phyloP scores from a whole-genome alignment of 2,113 vertebrate genomes.

The Zeus faber region DNA sequence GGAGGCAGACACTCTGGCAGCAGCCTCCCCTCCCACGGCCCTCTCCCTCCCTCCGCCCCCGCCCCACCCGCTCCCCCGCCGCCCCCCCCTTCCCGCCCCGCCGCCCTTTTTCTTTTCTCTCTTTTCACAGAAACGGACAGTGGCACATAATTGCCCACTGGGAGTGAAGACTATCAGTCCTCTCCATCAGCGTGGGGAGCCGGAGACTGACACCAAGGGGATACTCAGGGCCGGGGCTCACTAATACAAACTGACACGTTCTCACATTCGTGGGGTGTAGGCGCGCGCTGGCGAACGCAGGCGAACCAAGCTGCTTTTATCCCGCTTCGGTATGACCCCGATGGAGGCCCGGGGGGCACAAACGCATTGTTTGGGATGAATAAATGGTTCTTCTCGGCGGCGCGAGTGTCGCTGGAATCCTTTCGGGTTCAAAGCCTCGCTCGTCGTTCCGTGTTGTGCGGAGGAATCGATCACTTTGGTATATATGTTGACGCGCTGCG shows the following conservation, averaged over 20 bases:
- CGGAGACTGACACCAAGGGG: slow-evolving; percentile 30
- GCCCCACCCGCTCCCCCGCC: slow-evolving; percentile 48
- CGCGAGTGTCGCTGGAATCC: too few species aligned
- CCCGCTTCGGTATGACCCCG: too few species aligned
- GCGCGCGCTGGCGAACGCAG: too few species aligned
- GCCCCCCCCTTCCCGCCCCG: neutral
- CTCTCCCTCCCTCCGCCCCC: slow-evolving; percentile 29
- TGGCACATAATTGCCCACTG: slow-evolving; percentile 56
- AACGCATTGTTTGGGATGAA: too few species aligned
- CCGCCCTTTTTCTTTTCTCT: slow-evolving; percentile 64
- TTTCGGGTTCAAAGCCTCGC: too few species aligned
- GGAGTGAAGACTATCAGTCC: slow-evolving; percentile 54
- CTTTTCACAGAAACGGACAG: slow-evolving; percentile 66
- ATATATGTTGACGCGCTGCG: too few species aligned
- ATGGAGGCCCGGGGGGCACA: too few species aligned
- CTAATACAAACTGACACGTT: slow-evolving; percentile 6
- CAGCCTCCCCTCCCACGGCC: slow-evolving; percentile 56
- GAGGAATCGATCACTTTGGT: too few species aligned
- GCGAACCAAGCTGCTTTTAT: too few species aligned
- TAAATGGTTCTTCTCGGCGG: too few species aligned
- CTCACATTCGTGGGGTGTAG: too few species aligned
- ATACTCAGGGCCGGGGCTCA: slow-evolving; percentile 6
- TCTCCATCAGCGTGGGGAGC: slow-evolving; percentile 38
- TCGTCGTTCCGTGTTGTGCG: too few species aligned
- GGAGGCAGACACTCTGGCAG: slow-evolving; percentile 88